A percentile compares a stretch with the other conserved stretches of the same genome.
Conservation (phyloP, 2,888 invertebrate genomes). For the Lepidochitona cinerea region DNA sequence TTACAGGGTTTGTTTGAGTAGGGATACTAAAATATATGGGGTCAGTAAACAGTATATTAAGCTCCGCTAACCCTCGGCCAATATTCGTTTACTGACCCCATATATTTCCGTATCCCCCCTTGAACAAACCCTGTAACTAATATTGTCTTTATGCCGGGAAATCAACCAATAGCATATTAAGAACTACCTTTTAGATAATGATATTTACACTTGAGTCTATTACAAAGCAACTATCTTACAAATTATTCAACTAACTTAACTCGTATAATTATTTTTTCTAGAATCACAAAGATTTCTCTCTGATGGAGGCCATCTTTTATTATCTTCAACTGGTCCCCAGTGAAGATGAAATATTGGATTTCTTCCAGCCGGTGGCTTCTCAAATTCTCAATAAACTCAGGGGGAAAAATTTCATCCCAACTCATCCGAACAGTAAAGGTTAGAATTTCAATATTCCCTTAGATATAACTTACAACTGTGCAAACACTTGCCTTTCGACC, state of each 20-base stretch:
- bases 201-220: neutral
- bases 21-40: no score
- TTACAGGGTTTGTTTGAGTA: no score
- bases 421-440: slow-evolving; percentile 53
- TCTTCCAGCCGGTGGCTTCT: slow-evolving; percentile 66
- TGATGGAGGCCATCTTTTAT: slow-evolving; percentile 55
- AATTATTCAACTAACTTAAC: neutral
- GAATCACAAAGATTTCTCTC: slow-evolving; percentile 47
- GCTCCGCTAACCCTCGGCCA: no score
- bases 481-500: no score
- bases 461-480: no score
- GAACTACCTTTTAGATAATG: no score
- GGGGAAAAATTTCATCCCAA: slow-evolving; percentile 63
- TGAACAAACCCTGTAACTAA: no score
- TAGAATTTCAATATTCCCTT: neutral
- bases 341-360: slow-evolving; percentile 67
- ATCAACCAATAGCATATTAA: neutral
- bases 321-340: slow-evolving; percentile 67
- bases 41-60: no score
- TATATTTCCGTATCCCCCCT: no score
- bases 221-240: neutral
- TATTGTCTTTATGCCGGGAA: no score
- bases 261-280: no score
- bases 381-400: slow-evolving; percentile 61
- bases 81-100: no score